These are phyloP conservation scores for Xiphophorus couchianus DNA, from an alignment of 2,113 vertebrate genomes.

Conservation along the genomic window DNA sequence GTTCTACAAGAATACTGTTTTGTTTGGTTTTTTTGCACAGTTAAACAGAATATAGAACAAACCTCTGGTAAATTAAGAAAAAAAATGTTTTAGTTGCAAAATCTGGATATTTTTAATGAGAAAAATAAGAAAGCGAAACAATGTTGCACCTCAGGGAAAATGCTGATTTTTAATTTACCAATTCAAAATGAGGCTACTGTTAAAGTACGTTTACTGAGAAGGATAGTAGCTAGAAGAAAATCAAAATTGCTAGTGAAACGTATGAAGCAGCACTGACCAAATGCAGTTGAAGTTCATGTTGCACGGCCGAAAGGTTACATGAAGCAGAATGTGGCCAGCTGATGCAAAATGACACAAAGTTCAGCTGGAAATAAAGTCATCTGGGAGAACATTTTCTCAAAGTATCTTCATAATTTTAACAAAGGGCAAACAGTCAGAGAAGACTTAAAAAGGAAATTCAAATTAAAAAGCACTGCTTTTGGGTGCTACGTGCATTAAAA, in stretches of 20 bases:
- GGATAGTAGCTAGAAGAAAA: background rate
- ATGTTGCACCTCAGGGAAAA: background rate
- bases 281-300: background rate
- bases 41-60: constrained; percentile 21
- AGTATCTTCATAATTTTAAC: background rate
- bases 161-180: constrained; percentile 6
- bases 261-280: background rate
- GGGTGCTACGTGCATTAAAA: background rate
- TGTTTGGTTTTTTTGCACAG: background rate
- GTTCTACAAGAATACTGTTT: constrained; percentile 1
- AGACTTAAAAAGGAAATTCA: background rate
- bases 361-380: constrained; percentile 3
- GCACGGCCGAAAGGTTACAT: background rate
- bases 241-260: background rate
- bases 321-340: background rate
- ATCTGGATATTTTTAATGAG: background rate
- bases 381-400: background rate
- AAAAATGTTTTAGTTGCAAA: constrained; percentile 1
- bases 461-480: background rate
- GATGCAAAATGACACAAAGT: background rate
- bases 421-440: background rate
- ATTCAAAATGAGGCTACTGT: background rate
- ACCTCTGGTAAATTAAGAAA: background rate
- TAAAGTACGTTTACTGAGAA: background rate
- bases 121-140: background rate